A percentile compares a stretch with the other conserved stretches of the same genome.
phyloP scores from a whole-genome alignment of 2,113 vertebrate species.

The Gobio gobio region DNA sequence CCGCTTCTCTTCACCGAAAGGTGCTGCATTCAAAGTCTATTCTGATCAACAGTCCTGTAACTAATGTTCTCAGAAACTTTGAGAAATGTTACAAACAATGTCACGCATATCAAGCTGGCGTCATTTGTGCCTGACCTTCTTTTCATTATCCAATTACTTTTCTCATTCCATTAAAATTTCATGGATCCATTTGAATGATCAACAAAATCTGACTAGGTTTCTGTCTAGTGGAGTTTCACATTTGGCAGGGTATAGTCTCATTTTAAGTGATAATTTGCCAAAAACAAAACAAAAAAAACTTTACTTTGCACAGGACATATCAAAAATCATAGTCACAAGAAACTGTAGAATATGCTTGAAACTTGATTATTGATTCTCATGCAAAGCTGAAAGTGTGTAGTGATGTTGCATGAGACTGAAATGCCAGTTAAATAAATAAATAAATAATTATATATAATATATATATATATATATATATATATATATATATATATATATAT shows the following conservation, averaged over 20 bases:
- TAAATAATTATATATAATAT: too few species aligned
- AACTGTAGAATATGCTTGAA: too few species aligned
- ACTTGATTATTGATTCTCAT: too few species aligned
- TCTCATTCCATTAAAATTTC: neutral
- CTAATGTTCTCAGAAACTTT: neutral
- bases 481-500: too few species aligned
- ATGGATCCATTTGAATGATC: slow-evolving; percentile 3
- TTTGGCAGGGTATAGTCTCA: neutral
- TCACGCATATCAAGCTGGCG: neutral
- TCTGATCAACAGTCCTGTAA: neutral
- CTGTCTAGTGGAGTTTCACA: neutral
- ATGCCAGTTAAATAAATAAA: too few species aligned
- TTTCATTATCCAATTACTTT: neutral
- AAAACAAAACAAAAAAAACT: too few species aligned
- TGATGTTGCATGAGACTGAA: too few species aligned
- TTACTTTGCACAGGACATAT: too few species aligned
- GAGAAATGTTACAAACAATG: neutral
- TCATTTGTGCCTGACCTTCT: neutral
- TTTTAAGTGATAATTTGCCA: neutral
- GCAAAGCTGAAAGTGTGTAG: too few species aligned
- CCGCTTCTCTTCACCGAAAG: neutral
- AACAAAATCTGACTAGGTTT: neutral
- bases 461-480: too few species aligned
- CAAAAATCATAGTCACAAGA: too few species aligned
- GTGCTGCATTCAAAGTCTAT: neutral